These are phyloP conservation scores for Naja naja DNA, from an alignment of 2,113 vertebrate genomes.

Conservation along the genomic window DNA sequence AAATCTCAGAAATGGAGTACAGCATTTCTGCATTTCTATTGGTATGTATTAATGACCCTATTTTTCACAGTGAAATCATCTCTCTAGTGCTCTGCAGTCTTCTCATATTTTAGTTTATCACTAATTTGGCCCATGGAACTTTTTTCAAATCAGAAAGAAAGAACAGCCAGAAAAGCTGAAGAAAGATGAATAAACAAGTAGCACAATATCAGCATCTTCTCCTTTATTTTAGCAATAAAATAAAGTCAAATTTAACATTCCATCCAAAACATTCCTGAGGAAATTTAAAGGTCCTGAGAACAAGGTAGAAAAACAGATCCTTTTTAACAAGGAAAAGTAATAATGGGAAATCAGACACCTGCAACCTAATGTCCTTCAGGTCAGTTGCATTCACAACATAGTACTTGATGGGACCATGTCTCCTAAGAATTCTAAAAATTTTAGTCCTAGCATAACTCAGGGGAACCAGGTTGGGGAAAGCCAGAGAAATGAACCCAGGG, in stretches of 20 bases:
- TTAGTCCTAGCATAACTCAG: not conserved
- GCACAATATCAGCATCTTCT: not conserved
- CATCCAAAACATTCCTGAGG: not conserved
- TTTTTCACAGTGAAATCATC: not conserved
- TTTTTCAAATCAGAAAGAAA: not conserved
- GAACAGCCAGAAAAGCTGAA: not conserved
- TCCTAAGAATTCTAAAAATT: not conserved
- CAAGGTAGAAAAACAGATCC: not conserved
- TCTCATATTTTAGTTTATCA: not conserved
- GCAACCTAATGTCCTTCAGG: not conserved
- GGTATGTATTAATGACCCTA: not conserved
- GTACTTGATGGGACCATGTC: not conserved
- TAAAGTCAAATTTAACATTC: not conserved
- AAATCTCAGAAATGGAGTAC: not conserved
- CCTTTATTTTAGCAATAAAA: not conserved
- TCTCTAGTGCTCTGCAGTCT: not conserved
- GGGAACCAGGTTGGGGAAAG: not conserved
- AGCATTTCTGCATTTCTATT: not conserved
- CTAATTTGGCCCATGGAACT: not conserved
- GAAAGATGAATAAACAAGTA: not conserved
- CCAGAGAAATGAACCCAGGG: slow-evolving; percentile 4
- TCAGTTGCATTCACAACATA: not conserved
- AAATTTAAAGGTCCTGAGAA: not conserved
- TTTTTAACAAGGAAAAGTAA: not conserved
- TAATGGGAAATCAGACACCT: not conserved